phyloP scores from a whole-genome alignment of 2,888 invertebrate genomes.

The Drosophila putrida region DNA sequence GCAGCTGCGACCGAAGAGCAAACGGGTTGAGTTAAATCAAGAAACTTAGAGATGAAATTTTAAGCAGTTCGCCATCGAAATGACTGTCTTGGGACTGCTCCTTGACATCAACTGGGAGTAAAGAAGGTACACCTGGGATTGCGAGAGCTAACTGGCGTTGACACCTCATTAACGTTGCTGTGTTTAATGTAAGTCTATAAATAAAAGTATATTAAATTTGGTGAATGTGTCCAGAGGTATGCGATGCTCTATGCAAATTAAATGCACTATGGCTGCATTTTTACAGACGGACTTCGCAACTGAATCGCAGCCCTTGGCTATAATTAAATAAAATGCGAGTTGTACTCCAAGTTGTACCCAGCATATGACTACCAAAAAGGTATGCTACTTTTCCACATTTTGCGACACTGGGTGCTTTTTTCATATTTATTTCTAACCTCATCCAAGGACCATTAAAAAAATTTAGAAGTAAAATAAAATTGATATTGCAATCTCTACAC shows the following conservation, averaged over 20 bases:
- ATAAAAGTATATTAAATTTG: slow-evolving; percentile 19
- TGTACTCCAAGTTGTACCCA: slow-evolving; percentile 30
- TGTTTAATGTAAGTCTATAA: slow-evolving; percentile 21
- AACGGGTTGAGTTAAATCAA: slow-evolving; percentile 45
- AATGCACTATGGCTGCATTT: slow-evolving; percentile 48
- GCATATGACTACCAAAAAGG: neutral
- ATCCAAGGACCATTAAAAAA: too few species aligned
- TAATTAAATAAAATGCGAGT: slow-evolving; percentile 74
- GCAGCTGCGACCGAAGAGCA: slow-evolving; percentile 27
- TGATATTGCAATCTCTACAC: too few species aligned
- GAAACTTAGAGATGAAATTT: slow-evolving; percentile 55
- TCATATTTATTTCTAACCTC: too few species aligned
- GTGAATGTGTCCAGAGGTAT: slow-evolving; percentile 28
- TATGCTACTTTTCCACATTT: neutral
- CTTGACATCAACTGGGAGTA: neutral
- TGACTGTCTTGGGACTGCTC: slow-evolving; percentile 61
- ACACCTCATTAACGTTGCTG: slow-evolving; percentile 35
- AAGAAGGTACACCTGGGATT: slow-evolving; percentile 34
- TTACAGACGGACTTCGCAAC: slow-evolving; percentile 26
- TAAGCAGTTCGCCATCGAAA: slow-evolving; percentile 52
- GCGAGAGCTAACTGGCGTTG: slow-evolving; percentile 13
- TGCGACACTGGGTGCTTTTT: too few species aligned
- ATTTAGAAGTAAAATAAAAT: too few species aligned
- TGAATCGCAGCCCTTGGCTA: slow-evolving; percentile 54
- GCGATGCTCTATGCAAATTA: slow-evolving; percentile 51